A percentile compares a stretch with the other conserved stretches of the same genome.
Evolutionary conservation across 2,888 invertebrate genomes (phyloP).

Genomic region (Argyresthia goedartella): DNA sequence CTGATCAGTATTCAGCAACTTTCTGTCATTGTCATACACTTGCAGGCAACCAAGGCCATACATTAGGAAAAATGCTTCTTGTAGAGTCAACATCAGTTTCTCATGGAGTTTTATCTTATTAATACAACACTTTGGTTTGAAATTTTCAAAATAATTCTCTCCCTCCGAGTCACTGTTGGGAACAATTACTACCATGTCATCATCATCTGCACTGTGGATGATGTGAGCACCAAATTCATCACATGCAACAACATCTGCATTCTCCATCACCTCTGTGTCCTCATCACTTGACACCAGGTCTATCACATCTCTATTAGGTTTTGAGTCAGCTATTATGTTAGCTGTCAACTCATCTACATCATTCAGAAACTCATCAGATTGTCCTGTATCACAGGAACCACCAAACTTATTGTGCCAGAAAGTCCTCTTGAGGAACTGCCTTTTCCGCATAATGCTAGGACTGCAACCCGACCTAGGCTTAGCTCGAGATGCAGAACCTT

Average conservation of each 20-base stretch:
- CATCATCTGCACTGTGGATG: conserved; percentile 25
- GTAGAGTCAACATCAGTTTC: conserved; percentile 75
- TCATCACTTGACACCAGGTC: conserved; percentile 62
- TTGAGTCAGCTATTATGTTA: conserved; percentile 35
- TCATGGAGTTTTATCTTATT: conserved; percentile 73
- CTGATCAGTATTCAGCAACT: conserved; percentile 55
- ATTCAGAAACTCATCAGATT: conserved; percentile 33
- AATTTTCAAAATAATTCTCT: conserved; percentile 72
- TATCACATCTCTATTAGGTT: conserved; percentile 42
- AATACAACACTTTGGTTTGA: conserved; percentile 71
- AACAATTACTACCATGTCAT: conserved; percentile 67
- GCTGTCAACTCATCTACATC: conserved; percentile 35
- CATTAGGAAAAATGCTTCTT: conserved; percentile 83
- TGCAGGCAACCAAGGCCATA: conserved; percentile 77
- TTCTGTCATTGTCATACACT: conserved; percentile 64
- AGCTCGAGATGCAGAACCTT: conserved; percentile 75
- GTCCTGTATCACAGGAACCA: conserved; percentile 20
- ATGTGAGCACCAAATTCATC: conserved; percentile 14
- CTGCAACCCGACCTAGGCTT: conserved; percentile 52
- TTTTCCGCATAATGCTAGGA: conserved; percentile 66
- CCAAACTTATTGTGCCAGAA: conserved; percentile 63
- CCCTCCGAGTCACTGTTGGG: conserved; percentile 76
- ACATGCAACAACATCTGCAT: conserved; percentile 20
- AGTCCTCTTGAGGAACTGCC: conserved; percentile 72
- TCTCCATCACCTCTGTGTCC: conserved; percentile 18